phyloP scores from a whole-genome alignment of 2,797 vertebrate species.

The Leucoraja ocellata region DNA sequence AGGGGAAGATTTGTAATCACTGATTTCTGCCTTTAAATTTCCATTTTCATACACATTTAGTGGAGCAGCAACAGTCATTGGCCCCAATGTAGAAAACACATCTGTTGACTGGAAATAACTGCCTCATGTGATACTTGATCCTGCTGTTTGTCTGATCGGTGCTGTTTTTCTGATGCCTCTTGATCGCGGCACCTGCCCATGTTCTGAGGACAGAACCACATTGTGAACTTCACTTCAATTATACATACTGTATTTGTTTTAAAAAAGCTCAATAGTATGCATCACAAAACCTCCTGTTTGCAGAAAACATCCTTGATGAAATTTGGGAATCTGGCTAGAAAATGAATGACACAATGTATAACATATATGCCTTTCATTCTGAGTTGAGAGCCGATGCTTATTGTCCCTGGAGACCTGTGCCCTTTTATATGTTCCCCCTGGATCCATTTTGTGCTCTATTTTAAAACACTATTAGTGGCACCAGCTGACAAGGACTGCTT shows the following conservation, averaged over 20 bases:
- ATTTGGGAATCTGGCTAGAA: background rate
- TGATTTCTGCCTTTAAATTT: background rate
- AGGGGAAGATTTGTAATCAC: background rate
- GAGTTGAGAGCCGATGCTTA: background rate
- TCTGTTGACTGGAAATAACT: conserved; percentile 14
- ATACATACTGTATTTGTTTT: background rate
- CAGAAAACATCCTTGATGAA: background rate
- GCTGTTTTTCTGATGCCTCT: conserved; percentile 1
- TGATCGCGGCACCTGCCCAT: background rate
- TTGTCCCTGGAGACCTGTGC: background rate
- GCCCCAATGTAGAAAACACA: background rate
- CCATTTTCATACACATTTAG: background rate
- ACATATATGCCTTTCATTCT: conserved; percentile 1
- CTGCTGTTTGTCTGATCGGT: conserved; percentile 1
- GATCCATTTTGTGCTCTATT: background rate
- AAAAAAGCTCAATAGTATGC: background rate
- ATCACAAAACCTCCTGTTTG: background rate
- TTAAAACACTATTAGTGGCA: background rate
- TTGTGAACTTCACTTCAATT: background rate
- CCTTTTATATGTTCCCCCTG: background rate
- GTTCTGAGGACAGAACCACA: conserved; percentile 9
- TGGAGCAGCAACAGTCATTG: background rate
- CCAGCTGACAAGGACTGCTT: background rate
- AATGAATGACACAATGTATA: too few relatives aligned
- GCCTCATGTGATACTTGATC: background rate